Percentiles rank a stretch among this genome's conserved stretches.
phyloP scores from a whole-genome alignment of 2,797 vertebrate species.

The Neomorphus geoffroyi region DNA sequence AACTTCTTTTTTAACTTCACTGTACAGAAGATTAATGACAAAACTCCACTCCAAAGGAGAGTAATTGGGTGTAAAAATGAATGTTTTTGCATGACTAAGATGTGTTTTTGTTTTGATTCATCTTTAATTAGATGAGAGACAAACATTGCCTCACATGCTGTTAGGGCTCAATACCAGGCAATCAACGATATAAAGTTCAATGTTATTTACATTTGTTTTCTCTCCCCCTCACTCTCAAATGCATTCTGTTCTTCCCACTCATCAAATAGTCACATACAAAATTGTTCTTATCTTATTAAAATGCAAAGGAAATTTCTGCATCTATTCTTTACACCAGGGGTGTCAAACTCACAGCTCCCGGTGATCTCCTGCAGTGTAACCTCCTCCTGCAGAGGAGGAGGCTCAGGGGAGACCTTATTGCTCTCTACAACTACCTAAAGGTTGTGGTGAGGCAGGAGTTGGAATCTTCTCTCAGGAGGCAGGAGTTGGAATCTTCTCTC shows the following conservation, averaged over 20 bases:
- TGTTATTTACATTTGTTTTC: constrained; percentile 43
- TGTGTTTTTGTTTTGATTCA: background rate
- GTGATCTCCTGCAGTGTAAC: too few relatives aligned
- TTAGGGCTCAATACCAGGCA: background rate
- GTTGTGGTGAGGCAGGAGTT: too few relatives aligned
- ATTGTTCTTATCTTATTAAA: background rate
- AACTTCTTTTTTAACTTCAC: background rate
- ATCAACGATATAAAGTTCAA: constrained; percentile 1
- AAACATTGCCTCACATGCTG: background rate
- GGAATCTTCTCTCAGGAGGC: too few relatives aligned
- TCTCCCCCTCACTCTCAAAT: background rate
- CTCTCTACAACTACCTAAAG: too few relatives aligned
- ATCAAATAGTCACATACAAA: background rate
- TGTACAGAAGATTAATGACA: background rate
- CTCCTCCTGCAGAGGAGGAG: too few relatives aligned
- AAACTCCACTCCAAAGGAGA: background rate
- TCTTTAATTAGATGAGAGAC: constrained; percentile 6
- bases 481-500: too few relatives aligned
- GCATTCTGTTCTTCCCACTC: background rate
- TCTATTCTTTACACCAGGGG: background rate
- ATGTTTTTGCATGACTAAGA: background rate
- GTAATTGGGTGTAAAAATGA: background rate
- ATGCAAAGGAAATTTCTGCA: background rate
- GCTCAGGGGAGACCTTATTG: too few relatives aligned
- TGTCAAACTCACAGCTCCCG: too few relatives aligned